These are phyloP conservation scores for Antedon mediterranea DNA, from an alignment of 53 echinoderm and acorn worm genomes.

Conservation along the genomic window DNA sequence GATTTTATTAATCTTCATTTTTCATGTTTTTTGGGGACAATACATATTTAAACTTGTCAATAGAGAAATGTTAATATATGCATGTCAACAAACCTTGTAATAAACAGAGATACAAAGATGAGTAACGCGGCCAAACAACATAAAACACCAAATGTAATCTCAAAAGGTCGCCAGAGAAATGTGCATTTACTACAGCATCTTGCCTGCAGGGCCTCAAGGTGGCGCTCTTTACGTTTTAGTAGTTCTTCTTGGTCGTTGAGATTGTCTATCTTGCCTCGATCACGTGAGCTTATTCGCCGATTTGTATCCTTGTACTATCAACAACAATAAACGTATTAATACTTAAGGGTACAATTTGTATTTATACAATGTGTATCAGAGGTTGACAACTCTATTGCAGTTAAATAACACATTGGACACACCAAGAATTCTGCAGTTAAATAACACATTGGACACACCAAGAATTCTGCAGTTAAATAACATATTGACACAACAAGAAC, in stretches of 20 bases:
- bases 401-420: too few species aligned
- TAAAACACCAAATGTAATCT: slow-evolving; percentile 35
- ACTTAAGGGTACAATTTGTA: too few species aligned
- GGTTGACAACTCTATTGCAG: too few species aligned
- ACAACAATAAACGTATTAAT: background rate
- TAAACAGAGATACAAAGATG: slow-evolving; percentile 33
- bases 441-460: too few species aligned
- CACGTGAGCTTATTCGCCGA: background rate
- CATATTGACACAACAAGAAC: too few species aligned
- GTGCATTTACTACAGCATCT: slow-evolving; percentile 28
- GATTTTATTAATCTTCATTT: too few species aligned
- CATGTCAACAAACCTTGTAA: slow-evolving; percentile 40
- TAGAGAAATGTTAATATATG: background rate
- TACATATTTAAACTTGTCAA: too few species aligned
- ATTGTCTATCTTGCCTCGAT: slow-evolving; percentile 21
- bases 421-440: too few species aligned
- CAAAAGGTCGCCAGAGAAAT: slow-evolving; percentile 56
- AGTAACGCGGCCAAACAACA: slow-evolving; percentile 25
- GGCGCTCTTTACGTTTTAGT: slow-evolving; percentile 55
- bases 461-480: too few species aligned
- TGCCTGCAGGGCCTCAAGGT: slow-evolving; percentile 25
- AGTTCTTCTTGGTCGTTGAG: slow-evolving; percentile 50
- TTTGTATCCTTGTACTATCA: background rate
- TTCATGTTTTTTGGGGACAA: too few species aligned
- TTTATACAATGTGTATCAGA: too few species aligned